Conservation (phyloP, 2,888 invertebrate species). For the Luperina nickerlii region DNA sequence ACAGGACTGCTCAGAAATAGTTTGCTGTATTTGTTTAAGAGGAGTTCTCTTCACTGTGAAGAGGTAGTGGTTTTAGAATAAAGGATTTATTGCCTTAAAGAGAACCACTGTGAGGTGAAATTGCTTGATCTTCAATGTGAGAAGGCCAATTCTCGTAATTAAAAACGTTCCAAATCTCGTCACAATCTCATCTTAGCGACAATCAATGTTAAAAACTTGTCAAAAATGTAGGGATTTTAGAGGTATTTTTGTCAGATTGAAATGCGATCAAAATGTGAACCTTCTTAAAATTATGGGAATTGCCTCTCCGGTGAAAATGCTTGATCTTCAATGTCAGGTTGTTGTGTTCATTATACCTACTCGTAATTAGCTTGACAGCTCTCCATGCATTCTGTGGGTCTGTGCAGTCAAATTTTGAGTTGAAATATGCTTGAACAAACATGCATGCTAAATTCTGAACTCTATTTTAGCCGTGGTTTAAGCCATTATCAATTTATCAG, state of each 20-base stretch:
- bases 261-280: too few relatives aligned
- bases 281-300: too few relatives aligned
- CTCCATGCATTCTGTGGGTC: background rate
- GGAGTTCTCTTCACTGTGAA: background rate
- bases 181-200: too few relatives aligned
- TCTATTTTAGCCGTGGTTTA: background rate
- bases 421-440: background rate
- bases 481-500: background rate
- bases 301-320: too few relatives aligned
- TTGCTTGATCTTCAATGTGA: too few relatives aligned
- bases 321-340: background rate
- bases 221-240: too few relatives aligned
- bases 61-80: background rate
- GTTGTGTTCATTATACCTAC: background rate
- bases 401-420: background rate
- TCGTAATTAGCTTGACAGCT: background rate
- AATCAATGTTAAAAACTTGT: too few relatives aligned
- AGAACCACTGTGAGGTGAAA: background rate
- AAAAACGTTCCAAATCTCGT: too few relatives aligned
- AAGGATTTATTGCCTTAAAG: background rate
- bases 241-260: too few relatives aligned
- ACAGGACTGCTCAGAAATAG: conserved; percentile 14
- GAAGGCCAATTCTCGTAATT: too few relatives aligned
- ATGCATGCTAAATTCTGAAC: too few relatives aligned
- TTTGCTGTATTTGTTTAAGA: conserved; percentile 19